Conservation (phyloP, 2,888 invertebrate species). For the Mystacides longicornis region DNA sequence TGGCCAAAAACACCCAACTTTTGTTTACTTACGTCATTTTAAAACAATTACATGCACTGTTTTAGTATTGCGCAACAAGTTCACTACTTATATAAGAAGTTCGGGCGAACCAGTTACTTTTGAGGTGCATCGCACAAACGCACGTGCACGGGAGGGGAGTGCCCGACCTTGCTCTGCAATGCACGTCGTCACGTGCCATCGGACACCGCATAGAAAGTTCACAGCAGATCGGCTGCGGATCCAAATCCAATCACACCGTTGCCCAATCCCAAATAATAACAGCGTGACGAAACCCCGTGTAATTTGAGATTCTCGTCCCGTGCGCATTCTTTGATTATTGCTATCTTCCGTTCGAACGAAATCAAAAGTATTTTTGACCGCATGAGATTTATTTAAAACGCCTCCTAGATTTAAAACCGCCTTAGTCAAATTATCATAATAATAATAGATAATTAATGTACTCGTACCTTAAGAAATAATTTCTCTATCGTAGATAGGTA, state of each 20-base stretch:
- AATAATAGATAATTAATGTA: no score
- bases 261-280: not conserved
- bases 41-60: no score
- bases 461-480: no score
- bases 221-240: not conserved
- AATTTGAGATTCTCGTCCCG: conserved; percentile 10
- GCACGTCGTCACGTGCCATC: not conserved
- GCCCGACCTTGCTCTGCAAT: conserved; percentile 10
- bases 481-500: no score
- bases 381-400: no score
- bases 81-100: no score
- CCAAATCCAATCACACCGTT: not conserved
- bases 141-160: conserved; percentile 12
- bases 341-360: not conserved
- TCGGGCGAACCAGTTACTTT: no score
- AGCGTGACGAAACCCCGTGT: not conserved
- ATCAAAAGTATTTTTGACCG: not conserved
- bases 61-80: no score
- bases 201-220: not conserved
- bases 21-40: no score
- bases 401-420: no score
- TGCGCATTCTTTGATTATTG: conserved; percentile 4
- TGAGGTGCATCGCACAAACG: not conserved
- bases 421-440: no score
- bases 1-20: no score